These are phyloP conservation scores for Eremobia ochroleuca DNA, from an alignment of 2,888 invertebrate genomes.

Conservation along the genomic window DNA sequence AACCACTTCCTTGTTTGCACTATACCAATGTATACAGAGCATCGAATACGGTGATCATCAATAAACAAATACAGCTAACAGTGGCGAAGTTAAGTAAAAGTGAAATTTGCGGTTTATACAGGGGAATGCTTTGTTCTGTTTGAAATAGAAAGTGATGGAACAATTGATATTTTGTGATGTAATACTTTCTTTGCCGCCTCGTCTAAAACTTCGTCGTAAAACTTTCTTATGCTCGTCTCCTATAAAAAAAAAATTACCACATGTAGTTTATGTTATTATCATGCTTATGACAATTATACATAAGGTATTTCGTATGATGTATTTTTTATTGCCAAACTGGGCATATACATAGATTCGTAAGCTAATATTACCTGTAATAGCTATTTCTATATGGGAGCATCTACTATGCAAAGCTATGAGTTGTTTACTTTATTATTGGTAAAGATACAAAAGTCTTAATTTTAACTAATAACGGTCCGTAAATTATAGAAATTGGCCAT, in stretches of 20 bases:
- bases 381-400: not conserved
- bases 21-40: conserved; percentile 72
- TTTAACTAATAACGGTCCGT: not conserved
- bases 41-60: conserved; percentile 65
- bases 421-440: not conserved
- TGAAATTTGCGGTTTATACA: conserved; percentile 46
- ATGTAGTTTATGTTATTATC: too few relatives aligned
- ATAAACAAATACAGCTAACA: conserved; percentile 68
- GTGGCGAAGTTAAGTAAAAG: conserved; percentile 59
- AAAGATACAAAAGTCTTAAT: not conserved
- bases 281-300: too few relatives aligned
- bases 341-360: not conserved
- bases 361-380: not conserved
- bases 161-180: conserved; percentile 10
- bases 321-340: too few relatives aligned
- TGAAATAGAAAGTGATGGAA: conserved; percentile 43
- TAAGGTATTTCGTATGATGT: too few relatives aligned
- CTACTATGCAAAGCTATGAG: not conserved
- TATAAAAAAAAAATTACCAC: not conserved
- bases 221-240: not conserved
- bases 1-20: conserved; percentile 86
- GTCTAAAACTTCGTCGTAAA: too few relatives aligned
- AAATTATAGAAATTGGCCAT: not conserved
- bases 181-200: not conserved
- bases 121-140: conserved; percentile 19